Evolutionary conservation across 2,888 invertebrate genomes (phyloP), one percentile per base, ranked within the genome.

Genomic region (Clepsis dumicolana): DNA sequence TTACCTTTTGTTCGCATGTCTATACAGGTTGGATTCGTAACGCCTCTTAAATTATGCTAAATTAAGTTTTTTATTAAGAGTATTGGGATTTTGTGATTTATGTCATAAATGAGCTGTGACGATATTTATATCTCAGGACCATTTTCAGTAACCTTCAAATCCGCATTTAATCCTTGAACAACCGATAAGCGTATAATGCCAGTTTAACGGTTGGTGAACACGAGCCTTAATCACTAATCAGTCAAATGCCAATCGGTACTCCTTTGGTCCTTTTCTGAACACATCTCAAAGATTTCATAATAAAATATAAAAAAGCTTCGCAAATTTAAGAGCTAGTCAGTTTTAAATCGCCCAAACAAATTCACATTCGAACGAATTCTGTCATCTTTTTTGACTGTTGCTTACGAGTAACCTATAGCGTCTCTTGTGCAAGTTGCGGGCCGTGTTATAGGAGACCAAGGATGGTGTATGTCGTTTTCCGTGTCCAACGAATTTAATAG

Each of bases 401-500:
- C n/a, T n/a, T n/a, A n/a, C n/a, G n/a, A n/a, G n/a, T n/a, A n/a
- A n/a, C n/a, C n/a, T n/a, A n/a, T n/a, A n/a, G n/a, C n/a, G n/a
- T n/a, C n/a, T n/a, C n/a, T n/a, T n/a, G n/a, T 29, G 25, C 16
- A 53, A 27, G 16, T 53, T 29, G 27, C 8, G 29, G 16, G 2
- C 2, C 16, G n/a, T 16, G 2, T 32, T 32, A 8, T 18, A 32
- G 4, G 4, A 32, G 16, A 32, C 0, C 32, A n/a, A n/a, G 18
- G 18, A 32, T 12, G 27, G 16, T 2, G 29, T n/a, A n/a, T 29
- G 48, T 56, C 27, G 12, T 24, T 50, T 48, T 65, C 53, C 41
- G 32, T 32, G 59, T 18, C 57, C 41, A 48, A 41, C 64, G 25
- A 70, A 74, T 68, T 70, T 72, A 75, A 78, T 78, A 68, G 74